Conservation (phyloP, 2,113 vertebrate species). For the Daboia siamensis region DNA sequence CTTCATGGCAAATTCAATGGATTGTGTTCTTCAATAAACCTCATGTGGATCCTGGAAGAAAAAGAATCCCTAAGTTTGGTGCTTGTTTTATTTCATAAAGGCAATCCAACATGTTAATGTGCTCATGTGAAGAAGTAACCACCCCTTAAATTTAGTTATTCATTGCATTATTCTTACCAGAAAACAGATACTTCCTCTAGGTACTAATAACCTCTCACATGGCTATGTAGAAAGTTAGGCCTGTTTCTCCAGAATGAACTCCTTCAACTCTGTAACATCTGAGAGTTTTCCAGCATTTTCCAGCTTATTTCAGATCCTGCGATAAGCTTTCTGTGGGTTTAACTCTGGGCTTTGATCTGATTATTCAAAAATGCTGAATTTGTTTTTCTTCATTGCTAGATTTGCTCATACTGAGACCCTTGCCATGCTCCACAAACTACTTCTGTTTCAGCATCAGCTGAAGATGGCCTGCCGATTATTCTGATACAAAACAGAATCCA, state of each 20-base stretch:
- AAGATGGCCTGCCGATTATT: not conserved
- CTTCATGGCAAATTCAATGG: not conserved
- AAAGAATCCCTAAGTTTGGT: not conserved
- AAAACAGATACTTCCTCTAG: not conserved
- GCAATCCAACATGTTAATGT: not conserved
- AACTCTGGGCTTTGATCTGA: not conserved
- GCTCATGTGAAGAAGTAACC: not conserved
- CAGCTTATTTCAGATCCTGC: not conserved
- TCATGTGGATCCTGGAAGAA: not conserved
- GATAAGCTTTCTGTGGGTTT: not conserved
- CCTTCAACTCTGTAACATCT: not conserved
- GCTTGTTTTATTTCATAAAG: not conserved
- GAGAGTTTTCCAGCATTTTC: not conserved
- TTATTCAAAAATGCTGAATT: not conserved
- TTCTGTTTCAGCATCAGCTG: not conserved
- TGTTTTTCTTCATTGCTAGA: not conserved
- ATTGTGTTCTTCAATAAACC: not conserved
- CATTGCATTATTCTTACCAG: not conserved
- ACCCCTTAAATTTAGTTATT: not conserved
- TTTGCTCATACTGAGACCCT: not conserved
- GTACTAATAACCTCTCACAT: not conserved
- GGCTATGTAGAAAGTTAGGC: not conserved
- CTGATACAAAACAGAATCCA: not conserved
- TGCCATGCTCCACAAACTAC: not conserved
- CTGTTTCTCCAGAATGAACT: not conserved